A percentile compares a stretch with the other conserved stretches of the same genome.
phyloP scores from a whole-genome alignment of 1,140 invertebrate species.

The Mactra quadrangularis region DNA sequence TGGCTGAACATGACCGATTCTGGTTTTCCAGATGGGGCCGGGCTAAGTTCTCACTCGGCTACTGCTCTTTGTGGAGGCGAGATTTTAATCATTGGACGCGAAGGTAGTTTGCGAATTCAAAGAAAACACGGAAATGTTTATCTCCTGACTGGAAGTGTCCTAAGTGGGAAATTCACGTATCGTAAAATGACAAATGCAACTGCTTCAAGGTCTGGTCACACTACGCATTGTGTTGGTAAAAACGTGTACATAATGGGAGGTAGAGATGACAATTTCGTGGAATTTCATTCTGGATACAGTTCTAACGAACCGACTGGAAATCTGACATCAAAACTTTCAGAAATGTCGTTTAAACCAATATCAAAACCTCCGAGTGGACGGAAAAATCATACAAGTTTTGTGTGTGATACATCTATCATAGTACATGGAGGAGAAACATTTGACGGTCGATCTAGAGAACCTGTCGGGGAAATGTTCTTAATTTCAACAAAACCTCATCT shows the following conservation, averaged over 20 bases:
- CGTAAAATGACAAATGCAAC: slow-evolving; percentile 66
- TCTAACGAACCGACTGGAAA: slow-evolving; percentile 13
- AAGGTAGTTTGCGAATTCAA: slow-evolving; percentile 78
- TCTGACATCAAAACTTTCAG: slow-evolving; percentile 18
- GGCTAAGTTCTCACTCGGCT: slow-evolving; percentile 79
- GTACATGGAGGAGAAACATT: slow-evolving; percentile 81
- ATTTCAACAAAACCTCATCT: slow-evolving; percentile 62
- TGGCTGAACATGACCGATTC: slow-evolving; percentile 66
- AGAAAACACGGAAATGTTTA: slow-evolving; percentile 76
- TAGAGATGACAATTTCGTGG: slow-evolving; percentile 75
- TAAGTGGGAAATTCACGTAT: slow-evolving; percentile 68
- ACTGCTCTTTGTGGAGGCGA: slow-evolving; percentile 64
- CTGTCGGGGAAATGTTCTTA: slow-evolving; percentile 78
- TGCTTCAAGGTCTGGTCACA: slow-evolving; percentile 80
- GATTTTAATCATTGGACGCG: slow-evolving; percentile 78
- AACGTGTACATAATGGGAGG: slow-evolving; percentile 77
- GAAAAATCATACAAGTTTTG: slow-evolving; percentile 73
- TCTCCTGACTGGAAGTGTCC: slow-evolving; percentile 69
- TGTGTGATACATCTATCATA: slow-evolving; percentile 64
- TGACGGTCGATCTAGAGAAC: slow-evolving; percentile 75
- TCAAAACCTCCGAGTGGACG: slow-evolving; percentile 76
- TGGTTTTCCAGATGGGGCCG: slow-evolving; percentile 79
- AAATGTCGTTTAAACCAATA: slow-evolving; percentile 57
- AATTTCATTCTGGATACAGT: slow-evolving; percentile 62
- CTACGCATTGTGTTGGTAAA: slow-evolving; percentile 65